These are phyloP conservation scores for Tautogolabrus adspersus DNA, from an alignment of 2,113 vertebrate species.

Conservation along the genomic window DNA sequence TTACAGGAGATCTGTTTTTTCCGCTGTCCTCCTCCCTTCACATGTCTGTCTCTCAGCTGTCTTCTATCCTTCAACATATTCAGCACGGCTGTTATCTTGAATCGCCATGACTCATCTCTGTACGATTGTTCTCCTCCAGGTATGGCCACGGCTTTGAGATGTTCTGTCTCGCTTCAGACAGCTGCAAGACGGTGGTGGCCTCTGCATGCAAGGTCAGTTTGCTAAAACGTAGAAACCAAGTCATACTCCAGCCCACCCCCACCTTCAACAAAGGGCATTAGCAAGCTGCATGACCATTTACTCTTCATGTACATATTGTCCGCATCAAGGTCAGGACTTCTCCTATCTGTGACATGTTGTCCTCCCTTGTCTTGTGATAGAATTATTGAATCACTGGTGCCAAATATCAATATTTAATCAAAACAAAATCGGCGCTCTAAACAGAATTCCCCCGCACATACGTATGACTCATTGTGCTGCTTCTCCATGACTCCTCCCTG, in stretches of 20 bases:
- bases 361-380: too few relatives aligned
- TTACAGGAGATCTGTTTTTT: conserved; percentile 13
- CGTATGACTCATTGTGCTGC: too few relatives aligned
- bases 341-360: too few relatives aligned
- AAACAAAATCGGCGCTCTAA: too few relatives aligned
- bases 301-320: too few relatives aligned
- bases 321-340: too few relatives aligned
- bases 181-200: conserved; percentile 87
- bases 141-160: conserved; percentile 98
- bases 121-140: conserved; percentile 76
- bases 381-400: too few relatives aligned
- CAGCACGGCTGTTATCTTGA: neutral
- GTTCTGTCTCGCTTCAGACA: conserved; percentile 93
- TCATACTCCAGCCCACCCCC: neutral
- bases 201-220: conserved; percentile 96
- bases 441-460: too few relatives aligned
- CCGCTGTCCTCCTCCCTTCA: conserved; percentile 6
- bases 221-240: conserved; percentile 79
- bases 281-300: too few relatives aligned
- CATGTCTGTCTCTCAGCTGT: conserved; percentile 15
- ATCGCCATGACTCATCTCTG: conserved; percentile 13
- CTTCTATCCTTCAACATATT: neutral
- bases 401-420: too few relatives aligned
- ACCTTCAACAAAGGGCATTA: too few relatives aligned
- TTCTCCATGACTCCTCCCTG: too few relatives aligned